Base-by-base conservation (phyloP, 1,140 invertebrate species). In the Ostrea edulis region DNA sequence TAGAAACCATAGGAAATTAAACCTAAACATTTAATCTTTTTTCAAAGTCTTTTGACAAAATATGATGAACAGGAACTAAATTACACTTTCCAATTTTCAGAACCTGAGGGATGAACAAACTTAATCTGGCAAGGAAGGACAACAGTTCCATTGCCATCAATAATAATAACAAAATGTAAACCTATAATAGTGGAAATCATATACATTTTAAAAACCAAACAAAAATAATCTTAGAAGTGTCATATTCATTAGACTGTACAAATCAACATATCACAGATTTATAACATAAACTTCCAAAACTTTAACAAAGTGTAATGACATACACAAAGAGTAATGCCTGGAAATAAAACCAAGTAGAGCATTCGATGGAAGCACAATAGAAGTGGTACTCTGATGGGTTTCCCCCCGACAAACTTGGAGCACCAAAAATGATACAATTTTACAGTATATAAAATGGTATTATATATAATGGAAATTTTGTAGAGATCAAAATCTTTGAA, bases 381-480 rank as follows among this genome's bases (percentile, higher is more conserved):
- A 77, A 77, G 8, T 77, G 68, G 68, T 77, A 77, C 68, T 77
- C 0, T 4, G 17, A 20, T 62, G 14, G 14, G 58, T 62, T 62
- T 62, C 58, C n/a, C n/a, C 58, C n/a, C n/a, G 5, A 62, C 14
- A n/a, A 20, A 62, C n/a, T 20, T 20, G n/a, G 58, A 77, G 68
- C 68, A 77, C 68, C 68, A 77, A 77, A 77, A n/a, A 62, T 14
- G 55, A 62, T 62, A 62, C n/a, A 62, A n/a, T 62, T 17, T 62
- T 62, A 62, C n/a, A 62, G 55, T 62, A n/a, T 62, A 62, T 62
- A 17, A 62, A 62, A 62, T 62, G 55, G 14, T 62, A 58, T 58
- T 58, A 7, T 62, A 62, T 20, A 62, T 17, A n/a, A 62, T 62
- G 14, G 9, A 62, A 17, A 62, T 62, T 62, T 62, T 20, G n/a